Conservation (phyloP, 2,888 invertebrate genomes). For the Lycocerus yunnanus region DNA sequence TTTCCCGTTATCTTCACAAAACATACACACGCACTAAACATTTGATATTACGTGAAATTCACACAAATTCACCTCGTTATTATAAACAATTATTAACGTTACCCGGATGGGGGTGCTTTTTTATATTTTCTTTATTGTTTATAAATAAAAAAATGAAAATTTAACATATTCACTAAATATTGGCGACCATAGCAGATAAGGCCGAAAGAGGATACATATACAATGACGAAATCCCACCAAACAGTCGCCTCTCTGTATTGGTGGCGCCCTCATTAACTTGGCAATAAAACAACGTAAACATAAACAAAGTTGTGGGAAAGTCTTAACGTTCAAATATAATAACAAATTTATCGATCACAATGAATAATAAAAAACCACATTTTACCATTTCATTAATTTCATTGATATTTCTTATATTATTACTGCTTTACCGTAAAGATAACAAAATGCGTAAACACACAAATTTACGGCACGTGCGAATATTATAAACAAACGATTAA, state of each 20-base stretch:
- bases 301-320: not conserved
- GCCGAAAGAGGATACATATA: not conserved
- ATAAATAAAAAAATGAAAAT: not conserved
- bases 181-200: not conserved
- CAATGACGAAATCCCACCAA: not conserved
- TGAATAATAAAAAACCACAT: not conserved
- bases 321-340: not conserved
- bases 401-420: not conserved
- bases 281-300: not conserved
- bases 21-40: conserved; percentile 16
- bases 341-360: not conserved
- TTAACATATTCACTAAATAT: not conserved
- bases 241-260: not conserved
- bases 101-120: not conserved
- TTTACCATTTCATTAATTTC: not conserved
- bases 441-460: not conserved
- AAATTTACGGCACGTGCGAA: not conserved
- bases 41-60: conserved; percentile 4
- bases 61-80: not conserved
- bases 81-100: not conserved
- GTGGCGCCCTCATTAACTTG: not conserved
- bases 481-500: not conserved
- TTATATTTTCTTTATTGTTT: not conserved
- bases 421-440: not conserved
- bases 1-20: conserved; percentile 37